phyloP scores from a whole-genome alignment of 2,113 vertebrate species.

The Eira barbara region DNA sequence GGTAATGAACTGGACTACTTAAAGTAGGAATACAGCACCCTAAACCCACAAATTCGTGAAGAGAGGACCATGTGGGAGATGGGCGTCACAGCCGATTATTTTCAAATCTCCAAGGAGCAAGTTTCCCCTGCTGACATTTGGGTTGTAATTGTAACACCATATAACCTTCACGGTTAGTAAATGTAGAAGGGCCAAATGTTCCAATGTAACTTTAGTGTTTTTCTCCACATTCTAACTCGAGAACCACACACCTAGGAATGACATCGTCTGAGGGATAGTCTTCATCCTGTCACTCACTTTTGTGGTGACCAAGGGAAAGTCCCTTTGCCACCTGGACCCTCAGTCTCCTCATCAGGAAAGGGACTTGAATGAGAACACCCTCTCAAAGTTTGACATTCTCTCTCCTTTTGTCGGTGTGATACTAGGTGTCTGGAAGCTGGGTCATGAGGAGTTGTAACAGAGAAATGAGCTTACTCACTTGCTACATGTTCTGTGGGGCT shows the following conservation, averaged over 20 bases:
- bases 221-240: not conserved
- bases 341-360: not conserved
- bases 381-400: not conserved
- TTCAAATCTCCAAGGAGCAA: not conserved
- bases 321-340: not conserved
- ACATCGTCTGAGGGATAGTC: not conserved
- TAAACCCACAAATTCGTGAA: not conserved
- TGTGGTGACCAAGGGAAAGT: not conserved
- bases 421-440: not conserved
- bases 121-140: not conserved
- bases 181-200: not conserved
- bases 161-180: not conserved
- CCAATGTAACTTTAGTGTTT: not conserved
- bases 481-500: not conserved
- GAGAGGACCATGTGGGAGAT: not conserved
- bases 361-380: not conserved
- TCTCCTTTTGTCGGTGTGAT: not conserved
- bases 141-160: not conserved
- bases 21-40: not conserved
- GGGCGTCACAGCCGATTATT: not conserved
- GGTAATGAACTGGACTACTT: not conserved
- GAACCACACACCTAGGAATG: not conserved
- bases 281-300: not conserved
- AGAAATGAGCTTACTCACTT: not conserved
- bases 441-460: not conserved